Base-by-base conservation (phyloP, 1,140 invertebrate species). In the Oedothorax gibbosus region DNA sequence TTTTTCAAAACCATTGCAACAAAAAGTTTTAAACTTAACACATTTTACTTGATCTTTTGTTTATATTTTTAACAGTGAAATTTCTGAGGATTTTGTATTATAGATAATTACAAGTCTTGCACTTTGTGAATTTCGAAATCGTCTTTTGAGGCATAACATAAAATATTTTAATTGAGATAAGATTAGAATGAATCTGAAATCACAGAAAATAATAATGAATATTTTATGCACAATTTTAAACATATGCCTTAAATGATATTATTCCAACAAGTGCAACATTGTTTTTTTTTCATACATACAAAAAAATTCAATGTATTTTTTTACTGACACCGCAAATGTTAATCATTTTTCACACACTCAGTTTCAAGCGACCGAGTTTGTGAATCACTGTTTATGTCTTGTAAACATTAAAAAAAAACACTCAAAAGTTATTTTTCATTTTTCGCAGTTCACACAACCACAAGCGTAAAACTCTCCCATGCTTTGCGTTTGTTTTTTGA, bases 261-360 rank as follows among this genome's bases (percentile, higher is more conserved):
- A 60, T 60, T 14, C n/a, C n/a, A 14, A 14, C 11, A 60, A 60
- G 57, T 60, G 2, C n/a, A 60, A 60, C 11, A n/a, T 60, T 57
- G 8, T 9, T 57, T 57, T 60, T 60, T 60, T 60, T n/a, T n/a
- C 11, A 60, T 14, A 60, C n/a, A 60, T 60, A n/a, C 57, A 60
- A 14, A 12, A 60, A 60, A 60, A 7, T 60, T 14, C 57, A 60
- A 2, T 60, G 57, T 14, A 60, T 60, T 60, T 60, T 60, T 49
- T 68, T 49, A 35, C 65, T 68, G 14, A 10, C n/a, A 60, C 57
- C 57, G n/a, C 57, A n/a, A 14, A 35, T 68, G 21, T 68, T 68
- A 68, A 68, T 68, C 65, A 68, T 68, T 68, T 20, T 68, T 68
- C 57, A 60, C 35, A 35, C 35, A 35, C 57, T 68, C 5, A 68